Evolutionary conservation across 1,140 invertebrate species (phyloP).

Genomic region (Heliothis subflexa): DNA sequence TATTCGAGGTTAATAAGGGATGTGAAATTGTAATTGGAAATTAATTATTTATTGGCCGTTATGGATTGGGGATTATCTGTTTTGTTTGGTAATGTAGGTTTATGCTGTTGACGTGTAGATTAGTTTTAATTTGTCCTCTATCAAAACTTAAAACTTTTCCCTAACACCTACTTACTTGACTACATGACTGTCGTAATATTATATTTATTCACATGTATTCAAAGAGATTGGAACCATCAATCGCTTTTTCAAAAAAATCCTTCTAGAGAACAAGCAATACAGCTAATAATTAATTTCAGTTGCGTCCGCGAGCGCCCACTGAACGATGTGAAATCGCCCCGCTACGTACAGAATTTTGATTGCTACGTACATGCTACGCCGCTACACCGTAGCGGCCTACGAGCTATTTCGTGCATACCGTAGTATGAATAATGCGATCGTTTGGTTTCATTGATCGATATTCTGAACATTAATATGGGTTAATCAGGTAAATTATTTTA

Average conservation of each 20-base stretch:
- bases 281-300: constrained; percentile 58
- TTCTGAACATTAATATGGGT: not conserved
- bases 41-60: constrained; percentile 28
- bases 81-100: not conserved
- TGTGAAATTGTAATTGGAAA: constrained; percentile 38
- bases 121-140: no score
- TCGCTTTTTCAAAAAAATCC: not conserved
- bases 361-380: constrained; percentile 47
- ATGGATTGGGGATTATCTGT: not conserved
- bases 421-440: constrained; percentile 34
- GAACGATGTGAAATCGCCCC: constrained; percentile 57
- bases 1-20: constrained; percentile 36
- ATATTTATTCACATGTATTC: no score
- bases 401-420: constrained; percentile 36
- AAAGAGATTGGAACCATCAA: not conserved
- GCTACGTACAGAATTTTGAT: constrained; percentile 58
- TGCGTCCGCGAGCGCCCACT: constrained; percentile 49
- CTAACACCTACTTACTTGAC: no score
- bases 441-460: constrained; percentile 10
- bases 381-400: constrained; percentile 44
- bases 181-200: no score
- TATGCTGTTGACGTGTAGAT: not conserved
- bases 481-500: no score
- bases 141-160: no score
- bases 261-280: not conserved